Evolutionary conservation across 1,140 invertebrate species (phyloP).

Genomic region (Charaxes varanes): DNA sequence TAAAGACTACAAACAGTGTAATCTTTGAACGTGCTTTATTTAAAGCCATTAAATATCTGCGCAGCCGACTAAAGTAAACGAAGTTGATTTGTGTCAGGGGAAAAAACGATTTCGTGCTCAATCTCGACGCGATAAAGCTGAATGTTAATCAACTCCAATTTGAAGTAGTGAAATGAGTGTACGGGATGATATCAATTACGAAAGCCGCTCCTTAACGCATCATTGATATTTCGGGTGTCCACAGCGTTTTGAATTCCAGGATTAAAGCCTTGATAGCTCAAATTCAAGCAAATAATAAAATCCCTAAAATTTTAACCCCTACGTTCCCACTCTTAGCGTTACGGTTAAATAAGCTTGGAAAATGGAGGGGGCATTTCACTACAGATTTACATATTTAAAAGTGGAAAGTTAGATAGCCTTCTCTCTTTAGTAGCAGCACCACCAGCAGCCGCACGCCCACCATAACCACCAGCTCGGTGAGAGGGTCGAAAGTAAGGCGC

Average conservation of each 20-base stretch:
- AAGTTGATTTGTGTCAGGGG: neutral
- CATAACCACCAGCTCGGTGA: constrained; percentile 40
- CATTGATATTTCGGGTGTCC: constrained; percentile 30
- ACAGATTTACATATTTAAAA: too few species aligned
- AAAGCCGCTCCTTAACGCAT: constrained; percentile 43
- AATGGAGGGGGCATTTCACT: too few species aligned
- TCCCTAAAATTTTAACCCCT: too few species aligned
- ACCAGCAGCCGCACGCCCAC: constrained; percentile 48
- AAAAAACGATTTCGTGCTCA: neutral
- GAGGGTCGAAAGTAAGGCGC: constrained; percentile 23
- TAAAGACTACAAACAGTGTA: constrained; percentile 17
- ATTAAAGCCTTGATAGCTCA: too few species aligned
- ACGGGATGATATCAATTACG: constrained; percentile 44
- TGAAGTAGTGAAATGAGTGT: constrained; percentile 16
- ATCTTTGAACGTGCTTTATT: constrained; percentile 24
- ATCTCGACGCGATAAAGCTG: constrained; percentile 2
- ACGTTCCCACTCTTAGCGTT: too few species aligned
- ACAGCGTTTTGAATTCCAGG: too few species aligned
- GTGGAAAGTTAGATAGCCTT: too few species aligned
- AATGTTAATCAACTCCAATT: constrained; percentile 7
- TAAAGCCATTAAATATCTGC: constrained; percentile 19
- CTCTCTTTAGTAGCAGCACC: too few species aligned
- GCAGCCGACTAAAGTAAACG: constrained; percentile 3
- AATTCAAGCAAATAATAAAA: too few species aligned
- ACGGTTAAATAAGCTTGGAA: too few species aligned